phyloP scores from a whole-genome alignment of 1,140 invertebrate genomes.

The Drosophila miranda region DNA sequence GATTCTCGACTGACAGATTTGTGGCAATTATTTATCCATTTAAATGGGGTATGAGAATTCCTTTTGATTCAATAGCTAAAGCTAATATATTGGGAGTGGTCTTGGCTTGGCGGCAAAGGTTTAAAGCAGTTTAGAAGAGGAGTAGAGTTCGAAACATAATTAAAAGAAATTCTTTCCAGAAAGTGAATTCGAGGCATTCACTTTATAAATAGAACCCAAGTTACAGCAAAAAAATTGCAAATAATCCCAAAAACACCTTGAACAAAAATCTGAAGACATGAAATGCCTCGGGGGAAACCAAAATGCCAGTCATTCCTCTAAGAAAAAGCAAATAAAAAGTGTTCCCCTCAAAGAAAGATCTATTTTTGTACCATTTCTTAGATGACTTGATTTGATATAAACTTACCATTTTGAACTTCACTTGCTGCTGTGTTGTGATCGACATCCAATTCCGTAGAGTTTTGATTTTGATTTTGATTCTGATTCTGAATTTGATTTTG shows the following conservation, averaged over 20 bases:
- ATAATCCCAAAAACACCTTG: not conserved
- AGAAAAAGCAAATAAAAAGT: too few relatives aligned
- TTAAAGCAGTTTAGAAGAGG: not conserved
- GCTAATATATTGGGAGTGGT: not conserved
- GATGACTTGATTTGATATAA: not conserved
- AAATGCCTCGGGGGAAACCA: too few relatives aligned
- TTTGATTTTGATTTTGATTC: conserved; percentile 33
- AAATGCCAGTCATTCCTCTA: too few relatives aligned
- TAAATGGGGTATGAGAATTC: conserved; percentile 20
- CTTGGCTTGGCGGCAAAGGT: not conserved
- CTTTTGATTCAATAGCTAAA: not conserved
- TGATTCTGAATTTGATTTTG: conserved; percentile 10
- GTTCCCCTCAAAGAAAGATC: too few relatives aligned
- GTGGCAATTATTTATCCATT: conserved; percentile 63
- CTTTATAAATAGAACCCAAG: too few relatives aligned
- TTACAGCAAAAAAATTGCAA: too few relatives aligned
- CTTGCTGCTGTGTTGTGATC: conserved; percentile 21
- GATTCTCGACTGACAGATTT: conserved; percentile 57
- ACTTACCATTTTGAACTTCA: conserved; percentile 77
- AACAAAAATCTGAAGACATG: too few relatives aligned
- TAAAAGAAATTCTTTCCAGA: too few relatives aligned
- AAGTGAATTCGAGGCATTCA: too few relatives aligned
- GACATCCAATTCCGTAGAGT: conserved; percentile 35
- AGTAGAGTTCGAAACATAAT: too few relatives aligned
- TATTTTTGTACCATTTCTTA: not conserved